Percentiles rank a stretch among this genome's conserved stretches.
phyloP scores from a whole-genome alignment of 2,888 invertebrate species.

The Gymnocheta viridis region DNA sequence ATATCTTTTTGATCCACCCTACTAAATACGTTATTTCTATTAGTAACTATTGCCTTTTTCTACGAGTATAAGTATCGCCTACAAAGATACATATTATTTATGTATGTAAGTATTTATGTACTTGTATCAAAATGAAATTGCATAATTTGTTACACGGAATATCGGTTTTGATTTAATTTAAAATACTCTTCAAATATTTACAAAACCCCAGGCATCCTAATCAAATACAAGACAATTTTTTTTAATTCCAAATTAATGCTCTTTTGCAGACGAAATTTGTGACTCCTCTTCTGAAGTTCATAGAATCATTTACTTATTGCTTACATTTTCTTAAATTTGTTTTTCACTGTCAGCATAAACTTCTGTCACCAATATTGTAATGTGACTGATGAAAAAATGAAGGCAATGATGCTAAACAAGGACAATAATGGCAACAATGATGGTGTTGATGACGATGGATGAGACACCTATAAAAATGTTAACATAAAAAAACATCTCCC shows the following conservation, averaged over 20 bases:
- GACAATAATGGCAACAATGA: constrained; percentile 15
- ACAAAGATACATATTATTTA: no score
- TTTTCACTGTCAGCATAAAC: constrained; percentile 55
- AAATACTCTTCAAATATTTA: constrained; percentile 46
- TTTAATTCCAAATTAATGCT: constrained; percentile 45
- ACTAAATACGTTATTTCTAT: not conserved
- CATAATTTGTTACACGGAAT: constrained; percentile 3
- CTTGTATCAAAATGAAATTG: not conserved
- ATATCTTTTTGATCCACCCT: no score
- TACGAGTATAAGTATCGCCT: no score
- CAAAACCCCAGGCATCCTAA: constrained; percentile 36
- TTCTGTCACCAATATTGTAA: constrained; percentile 44
- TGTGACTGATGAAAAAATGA: not conserved
- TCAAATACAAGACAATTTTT: constrained; percentile 23
- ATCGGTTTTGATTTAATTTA: constrained; percentile 1
- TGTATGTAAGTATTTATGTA: not conserved
- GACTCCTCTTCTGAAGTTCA: not conserved
- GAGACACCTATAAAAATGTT: constrained; percentile 52
- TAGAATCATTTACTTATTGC: constrained; percentile 16
- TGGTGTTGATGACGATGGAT: constrained; percentile 20
- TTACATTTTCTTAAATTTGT: constrained; percentile 28
- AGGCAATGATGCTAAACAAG: not conserved
- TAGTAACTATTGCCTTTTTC: no score
- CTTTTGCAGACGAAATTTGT: constrained; percentile 22
- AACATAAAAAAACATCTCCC: constrained; percentile 17